Conservation (phyloP, 2,797 vertebrate species). For the Macropodus opercularis region DNA sequence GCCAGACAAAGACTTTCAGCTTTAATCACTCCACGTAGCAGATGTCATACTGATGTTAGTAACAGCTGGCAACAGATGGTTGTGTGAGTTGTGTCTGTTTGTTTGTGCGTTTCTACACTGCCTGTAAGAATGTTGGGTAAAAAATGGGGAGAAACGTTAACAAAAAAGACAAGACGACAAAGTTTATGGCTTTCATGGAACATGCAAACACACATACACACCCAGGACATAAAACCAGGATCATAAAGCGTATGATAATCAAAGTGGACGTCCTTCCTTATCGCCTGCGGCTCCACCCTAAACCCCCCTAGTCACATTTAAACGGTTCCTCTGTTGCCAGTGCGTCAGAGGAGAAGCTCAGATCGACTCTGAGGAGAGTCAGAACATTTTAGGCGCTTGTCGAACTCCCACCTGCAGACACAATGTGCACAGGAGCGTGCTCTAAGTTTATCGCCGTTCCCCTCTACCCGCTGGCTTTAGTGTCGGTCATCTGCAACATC, state of each 20-base stretch:
- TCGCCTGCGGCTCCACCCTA: conserved; percentile 35
- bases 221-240: neutral
- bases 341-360: neutral
- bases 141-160: neutral
- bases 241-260: conserved; percentile 31
- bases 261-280: conserved; percentile 15
- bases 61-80: too few relatives aligned
- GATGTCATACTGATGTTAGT: too few relatives aligned
- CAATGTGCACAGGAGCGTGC: conserved; percentile 80
- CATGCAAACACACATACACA: neutral
- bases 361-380: neutral
- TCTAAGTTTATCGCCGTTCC: conserved; percentile 72
- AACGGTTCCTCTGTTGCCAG: neutral
- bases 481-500: conserved; percentile 78
- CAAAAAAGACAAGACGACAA: neutral
- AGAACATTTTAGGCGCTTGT: neutral
- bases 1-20: too few relatives aligned
- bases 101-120: too few relatives aligned
- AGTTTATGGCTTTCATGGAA: neutral
- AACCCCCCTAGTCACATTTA: conserved; percentile 18
- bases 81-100: too few relatives aligned
- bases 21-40: too few relatives aligned
- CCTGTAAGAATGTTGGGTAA: too few relatives aligned
- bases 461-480: conserved; percentile 71
- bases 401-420: conserved; percentile 4